These are phyloP conservation scores for Proteles cristata DNA, from an alignment of 2,113 vertebrate species.

Conservation along the genomic window DNA sequence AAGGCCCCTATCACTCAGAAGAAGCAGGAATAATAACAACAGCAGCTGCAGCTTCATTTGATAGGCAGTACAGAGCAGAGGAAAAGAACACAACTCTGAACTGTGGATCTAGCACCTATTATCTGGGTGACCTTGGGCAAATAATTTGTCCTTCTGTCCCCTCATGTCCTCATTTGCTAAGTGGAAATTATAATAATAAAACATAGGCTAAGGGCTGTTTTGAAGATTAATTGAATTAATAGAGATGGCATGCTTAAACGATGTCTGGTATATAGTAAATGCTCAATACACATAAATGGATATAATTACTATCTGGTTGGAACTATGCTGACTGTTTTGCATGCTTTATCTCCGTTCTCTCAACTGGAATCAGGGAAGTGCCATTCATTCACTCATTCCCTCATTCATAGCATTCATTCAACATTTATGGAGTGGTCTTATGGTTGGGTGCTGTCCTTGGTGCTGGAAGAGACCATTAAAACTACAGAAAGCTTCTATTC, in stretches of 20 bases:
- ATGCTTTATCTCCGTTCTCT: background rate
- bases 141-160: background rate
- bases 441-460: background rate
- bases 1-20: background rate
- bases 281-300: background rate
- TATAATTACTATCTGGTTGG: background rate
- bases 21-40: background rate
- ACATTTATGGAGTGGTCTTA: accelerated
- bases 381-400: background rate
- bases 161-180: background rate
- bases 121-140: background rate
- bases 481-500: background rate
- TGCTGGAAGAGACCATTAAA: background rate
- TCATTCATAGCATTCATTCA: background rate
- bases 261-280: background rate
- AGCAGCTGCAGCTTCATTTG: background rate
- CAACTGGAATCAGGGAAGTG: background rate
- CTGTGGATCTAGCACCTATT: background rate
- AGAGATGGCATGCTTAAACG: background rate
- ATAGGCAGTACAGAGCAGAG: background rate
- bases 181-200: background rate
- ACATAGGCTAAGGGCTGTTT: background rate
- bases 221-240: background rate
- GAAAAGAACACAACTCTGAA: background rate
- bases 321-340: background rate